A percentile compares a stretch with the other conserved stretches of the same genome.
These are phyloP conservation scores for Dicyrtomina minuta DNA, from an alignment of 2,888 invertebrate species.

Conservation along the genomic window DNA sequence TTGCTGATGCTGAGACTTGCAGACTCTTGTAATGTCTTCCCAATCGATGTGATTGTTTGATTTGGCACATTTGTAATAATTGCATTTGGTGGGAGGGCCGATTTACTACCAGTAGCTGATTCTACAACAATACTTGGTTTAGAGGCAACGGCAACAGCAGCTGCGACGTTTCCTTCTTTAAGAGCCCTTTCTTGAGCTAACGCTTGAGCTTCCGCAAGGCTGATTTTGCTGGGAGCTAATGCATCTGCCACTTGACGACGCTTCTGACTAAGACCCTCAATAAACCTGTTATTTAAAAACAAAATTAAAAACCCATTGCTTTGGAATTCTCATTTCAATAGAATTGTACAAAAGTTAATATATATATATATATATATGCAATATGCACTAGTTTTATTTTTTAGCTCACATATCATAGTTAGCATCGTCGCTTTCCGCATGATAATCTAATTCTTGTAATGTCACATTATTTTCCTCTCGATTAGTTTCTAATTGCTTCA, in stretches of 20 bases:
- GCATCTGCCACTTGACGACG: slow-evolving; percentile 72
- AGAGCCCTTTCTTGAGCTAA: slow-evolving; percentile 37
- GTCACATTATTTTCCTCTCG: slow-evolving; percentile 76
- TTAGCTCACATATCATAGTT: slow-evolving; percentile 65
- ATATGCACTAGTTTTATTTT: too few relatives aligned
- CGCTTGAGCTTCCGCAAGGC: slow-evolving; percentile 45
- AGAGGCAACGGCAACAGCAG: slow-evolving; percentile 21
- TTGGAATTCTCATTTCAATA: neutral
- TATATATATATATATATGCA: neutral
- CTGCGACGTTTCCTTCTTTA: slow-evolving; percentile 31
- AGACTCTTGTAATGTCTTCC: slow-evolving; percentile 37
- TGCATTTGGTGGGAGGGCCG: neutral
- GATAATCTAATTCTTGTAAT: slow-evolving; percentile 72
- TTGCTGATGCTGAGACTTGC: slow-evolving; percentile 21
- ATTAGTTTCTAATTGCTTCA: slow-evolving; percentile 82
- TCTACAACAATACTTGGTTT: slow-evolving; percentile 20
- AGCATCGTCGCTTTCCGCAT: slow-evolving; percentile 71
- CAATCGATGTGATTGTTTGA: neutral
- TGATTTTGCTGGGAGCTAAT: slow-evolving; percentile 41
- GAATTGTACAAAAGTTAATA: neutral
- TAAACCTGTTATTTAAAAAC: slow-evolving; percentile 58
- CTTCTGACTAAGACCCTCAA: slow-evolving; percentile 73
- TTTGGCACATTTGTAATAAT: slow-evolving; percentile 19
- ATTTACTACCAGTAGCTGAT: neutral
- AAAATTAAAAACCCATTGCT: neutral